Evolutionary conservation across 2,113 vertebrate genomes (phyloP).

Genomic region (Malurus alboscapulatus): DNA sequence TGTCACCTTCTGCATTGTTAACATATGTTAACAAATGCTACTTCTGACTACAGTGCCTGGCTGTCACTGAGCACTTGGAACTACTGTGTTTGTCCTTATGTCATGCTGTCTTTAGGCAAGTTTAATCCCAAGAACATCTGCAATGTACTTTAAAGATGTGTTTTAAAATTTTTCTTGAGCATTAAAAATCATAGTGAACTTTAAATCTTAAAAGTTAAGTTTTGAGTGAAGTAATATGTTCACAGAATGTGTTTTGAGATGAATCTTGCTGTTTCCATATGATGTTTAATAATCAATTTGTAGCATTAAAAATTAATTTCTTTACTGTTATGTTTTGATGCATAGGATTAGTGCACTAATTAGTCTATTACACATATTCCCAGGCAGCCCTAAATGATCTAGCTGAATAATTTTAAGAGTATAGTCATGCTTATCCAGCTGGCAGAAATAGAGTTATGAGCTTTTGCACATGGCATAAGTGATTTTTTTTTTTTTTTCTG

Average conservation of each 20-base stretch:
- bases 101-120: constrained; percentile 20
- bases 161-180: background rate
- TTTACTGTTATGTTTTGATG: background rate
- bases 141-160: constrained; percentile 21
- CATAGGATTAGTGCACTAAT: background rate
- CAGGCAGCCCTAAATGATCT: background rate
- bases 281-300: background rate
- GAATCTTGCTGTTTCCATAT: background rate
- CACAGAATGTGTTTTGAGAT: background rate
- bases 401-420: constrained; percentile 41
- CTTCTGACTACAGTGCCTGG: constrained; percentile 26
- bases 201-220: constrained; percentile 24
- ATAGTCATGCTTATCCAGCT: constrained; percentile 10
- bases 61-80: background rate
- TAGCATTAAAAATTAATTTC: background rate
- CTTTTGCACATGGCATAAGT: background rate
- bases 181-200: background rate
- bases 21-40: constrained; percentile 37
- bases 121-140: constrained; percentile 41
- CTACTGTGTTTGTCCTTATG: constrained; percentile 2
- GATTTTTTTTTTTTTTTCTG: background rate
- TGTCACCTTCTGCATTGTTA: constrained; percentile 52
- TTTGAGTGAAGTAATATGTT: constrained; percentile 31
- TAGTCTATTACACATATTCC: background rate
- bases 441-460: background rate